Percentiles rank a stretch among this genome's conserved stretches.
These are phyloP conservation scores for Cervus canadensis DNA, from an alignment of 2,113 vertebrate species.

Conservation along the genomic window DNA sequence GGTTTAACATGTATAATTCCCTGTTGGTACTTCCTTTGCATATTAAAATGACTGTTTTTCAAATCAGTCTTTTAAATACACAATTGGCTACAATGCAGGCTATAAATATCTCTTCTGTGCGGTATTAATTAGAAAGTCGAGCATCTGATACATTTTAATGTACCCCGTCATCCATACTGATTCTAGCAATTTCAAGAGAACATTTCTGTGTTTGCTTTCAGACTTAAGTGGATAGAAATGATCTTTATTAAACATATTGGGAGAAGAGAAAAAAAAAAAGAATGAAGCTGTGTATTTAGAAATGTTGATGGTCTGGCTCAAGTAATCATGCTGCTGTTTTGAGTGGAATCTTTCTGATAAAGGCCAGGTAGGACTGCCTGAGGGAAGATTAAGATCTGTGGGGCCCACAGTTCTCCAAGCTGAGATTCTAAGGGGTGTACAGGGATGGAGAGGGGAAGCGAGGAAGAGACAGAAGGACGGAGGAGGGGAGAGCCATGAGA, in stretches of 20 bases:
- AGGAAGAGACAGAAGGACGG: neutral
- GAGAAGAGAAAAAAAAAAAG: neutral
- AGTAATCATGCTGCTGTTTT: constrained; percentile 32
- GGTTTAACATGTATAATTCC: constrained; percentile 74
- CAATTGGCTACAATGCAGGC: constrained; percentile 66
- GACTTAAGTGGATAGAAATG: constrained; percentile 65
- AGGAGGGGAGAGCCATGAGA: neutral
- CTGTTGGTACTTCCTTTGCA: constrained; percentile 70
- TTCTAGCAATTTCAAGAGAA: constrained; percentile 66
- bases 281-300: constrained; percentile 52
- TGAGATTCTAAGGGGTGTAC: neutral
- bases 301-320: constrained; percentile 36
- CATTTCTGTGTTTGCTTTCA: constrained; percentile 72
- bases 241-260: constrained; percentile 61
- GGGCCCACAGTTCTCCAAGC: neutral
- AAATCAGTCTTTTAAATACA: constrained; percentile 74
- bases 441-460: neutral
- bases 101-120: constrained; percentile 73
- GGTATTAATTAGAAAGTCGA: constrained; percentile 73
- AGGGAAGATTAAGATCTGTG: neutral
- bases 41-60: constrained; percentile 74
- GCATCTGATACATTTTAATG: constrained; percentile 75
- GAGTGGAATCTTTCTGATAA: constrained; percentile 2
- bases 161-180: constrained; percentile 54
- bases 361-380: neutral